A percentile compares a stretch with the other conserved stretches of the same genome.
phyloP scores from a whole-genome alignment of 2,888 invertebrate species.

The Galerucella pusilla region DNA sequence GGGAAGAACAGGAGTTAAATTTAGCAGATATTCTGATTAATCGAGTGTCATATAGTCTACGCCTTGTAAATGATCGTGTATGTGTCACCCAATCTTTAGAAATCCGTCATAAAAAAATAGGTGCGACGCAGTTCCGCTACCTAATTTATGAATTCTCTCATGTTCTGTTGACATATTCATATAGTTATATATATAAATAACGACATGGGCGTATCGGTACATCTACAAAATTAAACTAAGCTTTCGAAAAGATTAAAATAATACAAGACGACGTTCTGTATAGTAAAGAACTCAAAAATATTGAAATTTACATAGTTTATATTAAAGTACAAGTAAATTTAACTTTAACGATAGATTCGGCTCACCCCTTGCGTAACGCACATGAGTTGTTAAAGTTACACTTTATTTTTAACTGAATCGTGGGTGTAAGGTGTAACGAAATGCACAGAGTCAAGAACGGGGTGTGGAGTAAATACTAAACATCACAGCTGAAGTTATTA shows the following conservation, averaged over 20 bases:
- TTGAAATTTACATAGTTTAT: no score
- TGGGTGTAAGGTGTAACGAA: no score
- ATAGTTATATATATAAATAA: no score
- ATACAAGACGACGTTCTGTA: background rate
- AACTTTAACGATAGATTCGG: background rate
- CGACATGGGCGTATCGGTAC: conserved; percentile 13
- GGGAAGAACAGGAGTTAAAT: no score
- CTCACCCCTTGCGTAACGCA: background rate
- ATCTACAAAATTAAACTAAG: background rate
- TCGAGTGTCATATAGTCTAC: background rate
- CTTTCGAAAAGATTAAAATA: background rate
- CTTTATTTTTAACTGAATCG: conserved; percentile 28
- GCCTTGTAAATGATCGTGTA: conserved; percentile 10
- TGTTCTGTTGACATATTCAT: conserved; percentile 31
- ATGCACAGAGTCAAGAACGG: conserved; percentile 14
- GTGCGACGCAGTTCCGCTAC: conserved; percentile 36
- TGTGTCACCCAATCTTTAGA: conserved; percentile 16
- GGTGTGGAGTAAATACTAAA: conserved; percentile 12
- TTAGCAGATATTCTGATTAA: conserved; percentile 10
- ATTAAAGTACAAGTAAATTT: background rate
- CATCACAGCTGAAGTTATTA: background rate
- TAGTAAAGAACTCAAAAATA: no score
- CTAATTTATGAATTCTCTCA: conserved; percentile 37
- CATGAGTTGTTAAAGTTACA: background rate
- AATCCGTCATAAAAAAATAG: conserved; percentile 25